A percentile compares a stretch with the other conserved stretches of the same genome.
phyloP scores from a whole-genome alignment of 2,797 vertebrate genomes.

The Acomys russatus region DNA sequence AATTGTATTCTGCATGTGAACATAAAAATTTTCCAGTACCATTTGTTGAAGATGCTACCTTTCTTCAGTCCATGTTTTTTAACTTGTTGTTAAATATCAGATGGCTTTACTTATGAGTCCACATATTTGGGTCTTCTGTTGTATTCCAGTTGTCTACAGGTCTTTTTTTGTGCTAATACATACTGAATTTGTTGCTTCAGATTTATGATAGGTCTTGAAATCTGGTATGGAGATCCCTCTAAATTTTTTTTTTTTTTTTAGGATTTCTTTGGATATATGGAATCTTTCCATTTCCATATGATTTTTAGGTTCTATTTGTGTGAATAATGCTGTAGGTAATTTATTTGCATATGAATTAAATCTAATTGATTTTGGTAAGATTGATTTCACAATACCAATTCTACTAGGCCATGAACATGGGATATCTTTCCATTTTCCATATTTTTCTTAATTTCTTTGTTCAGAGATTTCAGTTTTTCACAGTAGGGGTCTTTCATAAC shows the following conservation, averaged over 20 bases:
- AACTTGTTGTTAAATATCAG: neutral
- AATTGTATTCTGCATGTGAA: too few relatives aligned
- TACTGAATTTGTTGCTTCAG: neutral
- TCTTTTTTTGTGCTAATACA: neutral
- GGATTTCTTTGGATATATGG: neutral
- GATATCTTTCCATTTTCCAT: too few relatives aligned
- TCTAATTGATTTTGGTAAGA: neutral
- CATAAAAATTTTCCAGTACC: too few relatives aligned
- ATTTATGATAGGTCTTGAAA: neutral
- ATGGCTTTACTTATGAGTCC: neutral
- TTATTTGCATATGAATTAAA: neutral
- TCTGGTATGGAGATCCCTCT: neutral
- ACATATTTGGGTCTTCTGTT: neutral
- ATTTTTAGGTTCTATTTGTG: neutral
- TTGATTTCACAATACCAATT: neutral
- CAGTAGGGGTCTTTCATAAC: too few relatives aligned
- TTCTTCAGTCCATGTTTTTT: too few relatives aligned
- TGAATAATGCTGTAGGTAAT: neutral
- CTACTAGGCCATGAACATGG: too few relatives aligned
- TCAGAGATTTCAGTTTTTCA: too few relatives aligned
- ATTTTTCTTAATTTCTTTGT: too few relatives aligned
- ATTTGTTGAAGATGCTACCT: too few relatives aligned
- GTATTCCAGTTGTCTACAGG: neutral
- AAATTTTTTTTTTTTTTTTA: neutral
- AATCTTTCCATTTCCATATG: neutral